Evolutionary conservation across 2,113 vertebrate species (phyloP), one percentile per base, ranked within the genome.

Genomic region (Dromiciops gliroides): DNA sequence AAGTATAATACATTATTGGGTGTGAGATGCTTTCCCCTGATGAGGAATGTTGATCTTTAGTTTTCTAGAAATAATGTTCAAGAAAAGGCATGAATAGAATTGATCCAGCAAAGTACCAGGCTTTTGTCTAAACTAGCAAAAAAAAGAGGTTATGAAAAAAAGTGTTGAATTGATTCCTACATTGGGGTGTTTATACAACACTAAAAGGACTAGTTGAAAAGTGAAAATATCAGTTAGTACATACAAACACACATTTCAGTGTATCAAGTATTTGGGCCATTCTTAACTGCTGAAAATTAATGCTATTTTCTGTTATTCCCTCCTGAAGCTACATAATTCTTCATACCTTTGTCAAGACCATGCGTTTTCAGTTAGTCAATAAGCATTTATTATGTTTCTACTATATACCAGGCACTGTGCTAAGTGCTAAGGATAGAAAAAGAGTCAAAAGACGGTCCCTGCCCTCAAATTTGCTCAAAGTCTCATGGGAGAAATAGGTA

Each of bases 181-280:
- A 3, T 1, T 47, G 0, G 37, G 91, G n/a, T 50, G 8, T 60
- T 83, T 95, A 90, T 14, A 93, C 12, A 94, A 0, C n/a, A 91
- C 52, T 92, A 90, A 48, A 11, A 90, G 92, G 89, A 37, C 56
- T 94, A 44, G 16, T 83, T 83, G n/a, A 90, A 51, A 91, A 37
- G 8, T n/a, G 3, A 25, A 95, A 60, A 91, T 50, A n/a, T 89
- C 10, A 91, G 28, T 90, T 96, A 96, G 24, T 53, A 94, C 23
- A 94, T 51, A 83, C 16, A 83, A 83, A 83, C 60, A 67, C 28
- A 37, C 31, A 67, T 83, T 83, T 83, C 67, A 83, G 23, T 23
- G 12, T 83, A 44, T 44, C n/a, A 83, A 19, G 37, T 4, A 7
- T 75, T 75, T 37, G 60, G 37, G 60, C 4, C 37, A 83, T 22